Evolutionary conservation across 1,140 invertebrate species (phyloP).

Genomic region (Mycetomoellerius zeteki): DNA sequence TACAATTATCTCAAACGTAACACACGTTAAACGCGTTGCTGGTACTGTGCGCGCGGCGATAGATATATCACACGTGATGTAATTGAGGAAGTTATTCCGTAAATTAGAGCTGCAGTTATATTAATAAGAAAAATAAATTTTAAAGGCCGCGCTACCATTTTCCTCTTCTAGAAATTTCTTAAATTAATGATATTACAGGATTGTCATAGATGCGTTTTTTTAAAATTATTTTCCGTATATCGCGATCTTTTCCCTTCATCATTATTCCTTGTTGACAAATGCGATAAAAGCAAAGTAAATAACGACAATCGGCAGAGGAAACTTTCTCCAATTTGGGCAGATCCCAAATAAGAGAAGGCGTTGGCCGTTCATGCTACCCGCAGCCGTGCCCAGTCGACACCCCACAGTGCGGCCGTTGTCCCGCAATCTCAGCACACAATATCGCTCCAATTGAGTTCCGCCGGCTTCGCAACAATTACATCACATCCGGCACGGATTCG

Average conservation of each 20-base stretch:
- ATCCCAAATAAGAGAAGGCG: conserved; percentile 33
- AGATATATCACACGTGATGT: conserved; percentile 8
- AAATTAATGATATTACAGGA: background rate
- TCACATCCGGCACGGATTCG: conserved; percentile 59
- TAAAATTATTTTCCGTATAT: background rate
- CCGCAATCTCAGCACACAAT: conserved; percentile 22
- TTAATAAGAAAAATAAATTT: background rate
- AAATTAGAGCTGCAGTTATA: background rate
- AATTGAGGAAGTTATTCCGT: conserved; percentile 1
- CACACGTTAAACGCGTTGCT: background rate
- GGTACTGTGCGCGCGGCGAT: background rate
- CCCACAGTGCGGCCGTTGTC: background rate
- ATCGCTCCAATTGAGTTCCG: conserved; percentile 31
- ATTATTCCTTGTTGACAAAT: background rate
- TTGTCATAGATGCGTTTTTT: background rate
- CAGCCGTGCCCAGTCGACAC: background rate
- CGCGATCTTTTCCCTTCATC: background rate
- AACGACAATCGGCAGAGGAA: background rate
- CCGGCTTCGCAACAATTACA: conserved; percentile 47
- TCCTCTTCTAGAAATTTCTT: background rate
- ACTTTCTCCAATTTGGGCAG: conserved; percentile 29
- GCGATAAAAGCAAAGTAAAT: background rate
- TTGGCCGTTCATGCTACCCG: background rate
- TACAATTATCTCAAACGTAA: background rate
- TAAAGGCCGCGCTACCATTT: background rate